Conservation (phyloP, 2,888 invertebrate genomes). For the Lasioglossum lativentre region DNA sequence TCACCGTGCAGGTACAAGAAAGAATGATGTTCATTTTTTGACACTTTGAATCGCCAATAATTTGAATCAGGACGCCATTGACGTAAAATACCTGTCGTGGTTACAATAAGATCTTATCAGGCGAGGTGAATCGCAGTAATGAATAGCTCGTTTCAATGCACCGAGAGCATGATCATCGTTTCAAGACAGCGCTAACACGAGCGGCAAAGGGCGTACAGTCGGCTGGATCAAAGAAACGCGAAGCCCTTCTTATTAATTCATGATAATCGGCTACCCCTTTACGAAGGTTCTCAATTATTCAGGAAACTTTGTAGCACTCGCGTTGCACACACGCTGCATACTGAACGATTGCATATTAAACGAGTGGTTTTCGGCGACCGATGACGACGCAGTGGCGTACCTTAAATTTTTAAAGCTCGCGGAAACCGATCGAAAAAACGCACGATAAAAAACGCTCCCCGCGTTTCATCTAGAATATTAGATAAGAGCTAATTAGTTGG, state of each 20-base stretch:
- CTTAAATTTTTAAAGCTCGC: neutral
- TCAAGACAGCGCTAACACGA: conserved; percentile 23
- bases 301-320: neutral
- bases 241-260: conserved; percentile 64
- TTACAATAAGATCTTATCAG: conserved; percentile 7
- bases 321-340: neutral
- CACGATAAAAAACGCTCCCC: neutral
- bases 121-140: conserved; percentile 31
- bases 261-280: conserved; percentile 64
- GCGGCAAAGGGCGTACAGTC: conserved; percentile 49
- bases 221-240: conserved; percentile 66
- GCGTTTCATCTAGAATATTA: neutral
- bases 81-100: neutral
- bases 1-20: neutral
- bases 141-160: conserved; percentile 28
- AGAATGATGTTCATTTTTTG: neutral
- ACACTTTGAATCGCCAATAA: neutral
- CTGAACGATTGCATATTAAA: neutral
- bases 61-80: neutral
- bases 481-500: neutral
- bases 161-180: conserved; percentile 36
- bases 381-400: neutral
- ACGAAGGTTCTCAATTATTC: conserved; percentile 49
- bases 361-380: neutral
- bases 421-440: neutral